Evolutionary conservation across 2,797 vertebrate genomes (phyloP).

Genomic region (Semaprochilodus insignis): DNA sequence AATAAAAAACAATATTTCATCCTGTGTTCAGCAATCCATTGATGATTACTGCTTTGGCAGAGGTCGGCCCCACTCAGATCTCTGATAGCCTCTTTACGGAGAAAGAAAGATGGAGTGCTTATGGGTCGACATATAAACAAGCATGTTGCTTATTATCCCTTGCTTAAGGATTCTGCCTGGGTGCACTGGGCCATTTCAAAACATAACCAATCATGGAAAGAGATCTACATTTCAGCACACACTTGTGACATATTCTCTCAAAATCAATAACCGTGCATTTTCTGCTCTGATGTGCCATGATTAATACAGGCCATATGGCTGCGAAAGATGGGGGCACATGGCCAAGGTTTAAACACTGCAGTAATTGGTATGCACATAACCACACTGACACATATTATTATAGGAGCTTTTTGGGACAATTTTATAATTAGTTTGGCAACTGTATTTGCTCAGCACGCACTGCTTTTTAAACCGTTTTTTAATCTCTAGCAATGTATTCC

Average conservation of each 20-base stretch:
- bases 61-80: slow-evolving; percentile 24
- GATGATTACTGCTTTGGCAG: slow-evolving; percentile 19
- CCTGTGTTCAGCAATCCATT: slow-evolving; percentile 28
- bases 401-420: not conserved
- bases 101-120: slow-evolving; percentile 28
- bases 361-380: slow-evolving; percentile 3
- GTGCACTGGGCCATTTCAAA: slow-evolving; percentile 69
- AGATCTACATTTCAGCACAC: slow-evolving; percentile 54
- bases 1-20: not conserved
- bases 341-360: slow-evolving; percentile 26
- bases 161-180: slow-evolving; percentile 64
- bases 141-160: slow-evolving; percentile 69
- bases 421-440: not conserved
- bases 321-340: slow-evolving; percentile 58
- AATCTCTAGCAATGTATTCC: slow-evolving; percentile 6
- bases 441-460: not conserved
- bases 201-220: slow-evolving; percentile 70
- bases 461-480: slow-evolving; percentile 1
- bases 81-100: slow-evolving; percentile 39
- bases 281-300: slow-evolving; percentile 63
- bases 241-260: slow-evolving; percentile 68
- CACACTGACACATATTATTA: not conserved
- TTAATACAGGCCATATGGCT: slow-evolving; percentile 68
- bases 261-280: slow-evolving; percentile 71
- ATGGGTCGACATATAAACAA: slow-evolving; percentile 65